phyloP scores from a whole-genome alignment of 92 coral and sea anemone genomes.

The Blastomussa wellsi region DNA sequence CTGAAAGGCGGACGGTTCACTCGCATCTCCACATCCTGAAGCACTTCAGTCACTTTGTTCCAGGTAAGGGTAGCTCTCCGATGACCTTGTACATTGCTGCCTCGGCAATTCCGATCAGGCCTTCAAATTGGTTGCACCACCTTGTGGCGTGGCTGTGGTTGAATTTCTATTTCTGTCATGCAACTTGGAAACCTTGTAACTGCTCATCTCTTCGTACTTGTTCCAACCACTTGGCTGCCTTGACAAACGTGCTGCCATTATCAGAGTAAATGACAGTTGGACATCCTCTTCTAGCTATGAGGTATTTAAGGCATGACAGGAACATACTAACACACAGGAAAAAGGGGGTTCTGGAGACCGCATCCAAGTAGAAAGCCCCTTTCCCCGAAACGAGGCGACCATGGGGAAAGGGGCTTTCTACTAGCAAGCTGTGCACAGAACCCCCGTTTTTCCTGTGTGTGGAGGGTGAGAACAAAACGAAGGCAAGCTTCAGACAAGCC shows the following conservation, averaged over 20 bases:
- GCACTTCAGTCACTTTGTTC: slow-evolving; percentile 51
- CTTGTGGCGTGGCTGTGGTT: slow-evolving; percentile 51
- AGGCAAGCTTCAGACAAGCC: no score
- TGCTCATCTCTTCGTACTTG: slow-evolving; percentile 30
- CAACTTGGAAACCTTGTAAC: slow-evolving; percentile 49
- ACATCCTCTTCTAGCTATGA: slow-evolving; percentile 63
- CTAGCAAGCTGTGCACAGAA: no score
- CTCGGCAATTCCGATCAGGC: slow-evolving; percentile 53
- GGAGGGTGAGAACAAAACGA: no score
- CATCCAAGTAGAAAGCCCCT: no score
- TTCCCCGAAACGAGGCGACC: no score
- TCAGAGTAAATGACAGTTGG: slow-evolving; percentile 64
- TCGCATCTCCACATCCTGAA: slow-evolving; percentile 56
- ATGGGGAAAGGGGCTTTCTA: no score
- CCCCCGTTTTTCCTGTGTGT: no score
- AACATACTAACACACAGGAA: no score
- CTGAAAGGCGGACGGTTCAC: slow-evolving; percentile 50
- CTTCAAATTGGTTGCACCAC: slow-evolving; percentile 69
- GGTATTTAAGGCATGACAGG: slow-evolving; percentile 50
- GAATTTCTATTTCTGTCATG: slow-evolving; percentile 56
- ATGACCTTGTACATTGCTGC: slow-evolving; percentile 45
- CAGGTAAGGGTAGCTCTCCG: slow-evolving; percentile 51
- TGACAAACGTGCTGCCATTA: slow-evolving; percentile 61
- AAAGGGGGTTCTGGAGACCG: no score
- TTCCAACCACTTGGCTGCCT: slow-evolving; percentile 59